A percentile compares a stretch with the other conserved stretches of the same genome.
Conservation (phyloP, 2,797 vertebrate genomes). For the Threskiornis aethiopicus region DNA sequence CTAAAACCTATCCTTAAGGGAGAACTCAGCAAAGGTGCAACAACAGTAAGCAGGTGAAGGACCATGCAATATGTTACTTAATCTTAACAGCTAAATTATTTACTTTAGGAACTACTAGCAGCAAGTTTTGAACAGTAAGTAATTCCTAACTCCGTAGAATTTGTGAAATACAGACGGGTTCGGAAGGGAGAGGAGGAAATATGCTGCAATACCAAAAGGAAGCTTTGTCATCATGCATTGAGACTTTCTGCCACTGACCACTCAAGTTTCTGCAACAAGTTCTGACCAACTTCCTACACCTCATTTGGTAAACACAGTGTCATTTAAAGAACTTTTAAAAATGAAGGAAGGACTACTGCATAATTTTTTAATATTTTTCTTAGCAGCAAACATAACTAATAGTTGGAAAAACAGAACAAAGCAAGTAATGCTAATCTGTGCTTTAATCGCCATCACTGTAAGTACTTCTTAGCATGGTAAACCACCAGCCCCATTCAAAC, state of each 20-base stretch:
- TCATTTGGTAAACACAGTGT: background rate
- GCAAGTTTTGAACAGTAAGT: background rate
- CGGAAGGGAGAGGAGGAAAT: background rate
- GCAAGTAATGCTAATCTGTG: background rate
- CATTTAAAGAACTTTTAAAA: background rate
- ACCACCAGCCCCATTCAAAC: slow-evolving; percentile 65
- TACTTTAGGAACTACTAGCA: background rate
- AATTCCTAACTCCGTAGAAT: background rate
- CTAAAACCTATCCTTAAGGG: background rate
- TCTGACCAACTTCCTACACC: background rate
- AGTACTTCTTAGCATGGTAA: slow-evolving; percentile 71
- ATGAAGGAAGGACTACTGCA: background rate
- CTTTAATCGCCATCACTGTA: slow-evolving; percentile 68
- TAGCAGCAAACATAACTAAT: background rate
- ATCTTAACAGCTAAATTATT: background rate
- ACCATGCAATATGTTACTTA: background rate
- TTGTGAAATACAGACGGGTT: background rate
- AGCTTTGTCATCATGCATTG: background rate
- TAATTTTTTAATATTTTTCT: background rate
- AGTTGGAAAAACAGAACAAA: background rate
- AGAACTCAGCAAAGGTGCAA: background rate
- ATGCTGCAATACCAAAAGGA: background rate
- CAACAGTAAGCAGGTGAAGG: background rate
- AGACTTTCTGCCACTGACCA: background rate
- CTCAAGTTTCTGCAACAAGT: background rate